Evolutionary conservation across 1,140 invertebrate genomes (phyloP).

Genomic region (Drosophila truncata): DNA sequence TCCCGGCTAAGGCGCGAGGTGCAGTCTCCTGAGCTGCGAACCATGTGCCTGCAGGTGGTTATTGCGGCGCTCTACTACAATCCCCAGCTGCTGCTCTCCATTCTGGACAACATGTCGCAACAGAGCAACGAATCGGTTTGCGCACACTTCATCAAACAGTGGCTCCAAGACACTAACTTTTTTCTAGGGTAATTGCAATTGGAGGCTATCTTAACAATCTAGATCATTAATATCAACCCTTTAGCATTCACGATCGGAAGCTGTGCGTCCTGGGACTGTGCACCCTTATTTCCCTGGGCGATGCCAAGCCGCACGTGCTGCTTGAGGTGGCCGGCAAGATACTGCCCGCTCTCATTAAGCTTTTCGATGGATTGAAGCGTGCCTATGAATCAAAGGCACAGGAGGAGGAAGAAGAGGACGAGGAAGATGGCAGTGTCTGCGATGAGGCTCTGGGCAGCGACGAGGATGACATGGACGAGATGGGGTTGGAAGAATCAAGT

Average conservation of each 20-base stretch:
- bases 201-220: background rate
- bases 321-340: constrained; percentile 93
- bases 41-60: constrained; percentile 96
- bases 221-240: background rate
- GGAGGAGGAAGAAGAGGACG: constrained; percentile 89
- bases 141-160: constrained; percentile 98
- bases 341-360: constrained; percentile 93
- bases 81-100: constrained; percentile 92
- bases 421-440: constrained; percentile 88
- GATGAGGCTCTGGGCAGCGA: constrained; percentile 94
- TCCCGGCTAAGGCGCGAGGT: constrained; percentile 93
- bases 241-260: constrained; percentile 96
- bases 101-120: constrained; percentile 90
- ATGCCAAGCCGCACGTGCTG: constrained; percentile 90
- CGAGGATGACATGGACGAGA: constrained; percentile 97
- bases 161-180: constrained; percentile 97
- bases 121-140: constrained; percentile 90
- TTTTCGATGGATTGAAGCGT: constrained; percentile 97
- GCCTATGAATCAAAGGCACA: constrained; percentile 95
- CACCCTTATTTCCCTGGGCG: constrained; percentile 92
- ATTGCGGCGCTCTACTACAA: constrained; percentile 99
- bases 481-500: constrained; percentile 89
- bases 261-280: constrained; percentile 97
- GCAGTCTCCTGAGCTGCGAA: constrained; percentile 94
- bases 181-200: constrained; percentile 90